phyloP scores from a whole-genome alignment of 2,797 vertebrate species.

The Acanthiza pusilla region DNA sequence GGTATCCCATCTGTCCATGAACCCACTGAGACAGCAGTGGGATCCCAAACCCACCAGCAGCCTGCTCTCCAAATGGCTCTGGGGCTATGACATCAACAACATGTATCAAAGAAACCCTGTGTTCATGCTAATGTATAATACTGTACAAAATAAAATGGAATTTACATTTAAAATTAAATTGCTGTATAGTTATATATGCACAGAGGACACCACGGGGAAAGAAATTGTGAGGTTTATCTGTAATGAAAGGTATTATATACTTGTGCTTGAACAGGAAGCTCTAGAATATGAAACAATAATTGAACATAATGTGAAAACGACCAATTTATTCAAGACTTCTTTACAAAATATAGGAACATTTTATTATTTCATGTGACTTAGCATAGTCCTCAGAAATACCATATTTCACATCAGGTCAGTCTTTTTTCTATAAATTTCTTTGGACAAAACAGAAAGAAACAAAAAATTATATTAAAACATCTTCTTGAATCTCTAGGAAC shows the following conservation, averaged over 20 bases:
- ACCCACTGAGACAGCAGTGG: rapidly evolving
- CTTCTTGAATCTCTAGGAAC: background rate
- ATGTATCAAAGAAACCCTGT: background rate
- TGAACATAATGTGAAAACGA: background rate
- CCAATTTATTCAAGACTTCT: background rate
- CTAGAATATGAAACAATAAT: background rate
- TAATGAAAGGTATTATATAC: background rate
- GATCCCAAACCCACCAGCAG: rapidly evolving
- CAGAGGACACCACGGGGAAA: background rate
- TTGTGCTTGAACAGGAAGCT: background rate
- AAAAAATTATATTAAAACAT: background rate
- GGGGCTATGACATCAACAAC: background rate
- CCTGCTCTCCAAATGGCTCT: background rate
- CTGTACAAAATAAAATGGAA: background rate
- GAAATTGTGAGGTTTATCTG: background rate
- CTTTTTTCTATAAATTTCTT: background rate
- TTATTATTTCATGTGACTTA: background rate
- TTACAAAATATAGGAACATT: background rate
- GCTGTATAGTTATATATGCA: background rate
- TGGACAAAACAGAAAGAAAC: background rate
- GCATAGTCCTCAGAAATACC: background rate
- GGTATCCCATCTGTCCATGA: rapidly evolving
- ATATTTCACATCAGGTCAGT: background rate
- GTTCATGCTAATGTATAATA: background rate
- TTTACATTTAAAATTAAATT: background rate